Evolutionary conservation across 2,888 invertebrate species (phyloP), one percentile per base, ranked within the genome.

Genomic region (Microctonus hyperodae): DNA sequence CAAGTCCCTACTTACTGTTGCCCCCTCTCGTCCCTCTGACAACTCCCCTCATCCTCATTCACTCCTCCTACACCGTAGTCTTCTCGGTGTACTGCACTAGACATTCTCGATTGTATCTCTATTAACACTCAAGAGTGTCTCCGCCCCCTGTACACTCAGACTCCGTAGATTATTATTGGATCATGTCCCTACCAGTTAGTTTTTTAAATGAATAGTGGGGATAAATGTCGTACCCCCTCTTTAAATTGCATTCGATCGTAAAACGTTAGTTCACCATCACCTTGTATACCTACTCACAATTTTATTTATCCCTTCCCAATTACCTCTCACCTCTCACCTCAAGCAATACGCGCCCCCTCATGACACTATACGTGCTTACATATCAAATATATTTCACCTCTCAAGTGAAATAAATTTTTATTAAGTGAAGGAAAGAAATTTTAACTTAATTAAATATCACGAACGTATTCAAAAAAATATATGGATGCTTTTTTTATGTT

Each of bases 31-130:
- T 65, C 69, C 70, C 68, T 58, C 31, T 58, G 23, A 64, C 69
- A 44, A 62, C 69, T 59, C 71, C 51, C 72, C 71, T 67, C 60
- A 61, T 59, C 61, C 62, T 48, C 61, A 74, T 74, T 77, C 78
- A 76, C 81, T 79, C 80, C 80, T 81, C 81, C 79, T 81, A 79
- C 80, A 75, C 75, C 74, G 65, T 65, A 73, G 71, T n/a, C n/a
- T n/a, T n/a, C 75, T 68, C 70, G 77, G 78, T 79, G 76, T 80
- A 78, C 76, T 77, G 78, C 79, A 79, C 81, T 79, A 79, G 82
- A 80, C 83, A 82, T 81, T 79, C 80, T 79, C 82, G 83, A 83
- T 83, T 83, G 83, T 83, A 83, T 83, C 83, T 83, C 83, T 83
- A 83, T 83, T 83, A 83, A 81, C 80, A 76, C 75, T 77, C 75